A percentile compares a stretch with the other conserved stretches of the same genome.
These are phyloP conservation scores for Leptestheria dahalacensis DNA, from an alignment of 1,140 invertebrate species.

Conservation along the genomic window DNA sequence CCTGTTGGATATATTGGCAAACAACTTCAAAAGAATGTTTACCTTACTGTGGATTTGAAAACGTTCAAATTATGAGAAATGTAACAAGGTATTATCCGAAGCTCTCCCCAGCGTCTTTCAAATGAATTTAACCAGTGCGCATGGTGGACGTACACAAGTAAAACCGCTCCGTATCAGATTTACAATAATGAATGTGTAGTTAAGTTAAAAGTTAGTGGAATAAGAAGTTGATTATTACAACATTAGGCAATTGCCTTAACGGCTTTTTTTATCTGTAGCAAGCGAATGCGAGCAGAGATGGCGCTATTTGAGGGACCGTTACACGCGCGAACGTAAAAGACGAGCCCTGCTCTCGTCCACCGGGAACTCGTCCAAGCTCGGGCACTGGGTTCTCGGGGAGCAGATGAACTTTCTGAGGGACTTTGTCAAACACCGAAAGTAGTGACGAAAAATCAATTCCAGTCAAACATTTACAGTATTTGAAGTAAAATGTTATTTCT, in stretches of 20 bases:
- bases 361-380: neutral
- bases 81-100: too few species aligned
- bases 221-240: too few species aligned
- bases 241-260: neutral
- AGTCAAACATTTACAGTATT: neutral
- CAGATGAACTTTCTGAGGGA: constrained; percentile 11
- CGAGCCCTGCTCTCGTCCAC: neutral
- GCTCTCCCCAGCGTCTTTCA: too few species aligned
- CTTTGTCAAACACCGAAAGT: constrained; percentile 13
- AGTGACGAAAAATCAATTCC: neutral
- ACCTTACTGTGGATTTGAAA: too few species aligned
- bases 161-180: too few species aligned
- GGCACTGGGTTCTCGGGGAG: constrained; percentile 1
- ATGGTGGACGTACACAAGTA: too few species aligned
- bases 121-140: too few species aligned
- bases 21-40: too few species aligned
- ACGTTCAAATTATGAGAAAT: too few species aligned
- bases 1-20: too few species aligned
- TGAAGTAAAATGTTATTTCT: neutral
- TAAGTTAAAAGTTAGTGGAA: too few species aligned
- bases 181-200: too few species aligned
- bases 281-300: constrained; percentile 10
- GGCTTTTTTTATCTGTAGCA: neutral
- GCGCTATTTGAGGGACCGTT: constrained; percentile 12
- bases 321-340: constrained; percentile 10